Percentiles rank a stretch among this genome's conserved stretches.
phyloP scores from a whole-genome alignment of 1,140 invertebrate species.

The Harlomillsia oculata region DNA sequence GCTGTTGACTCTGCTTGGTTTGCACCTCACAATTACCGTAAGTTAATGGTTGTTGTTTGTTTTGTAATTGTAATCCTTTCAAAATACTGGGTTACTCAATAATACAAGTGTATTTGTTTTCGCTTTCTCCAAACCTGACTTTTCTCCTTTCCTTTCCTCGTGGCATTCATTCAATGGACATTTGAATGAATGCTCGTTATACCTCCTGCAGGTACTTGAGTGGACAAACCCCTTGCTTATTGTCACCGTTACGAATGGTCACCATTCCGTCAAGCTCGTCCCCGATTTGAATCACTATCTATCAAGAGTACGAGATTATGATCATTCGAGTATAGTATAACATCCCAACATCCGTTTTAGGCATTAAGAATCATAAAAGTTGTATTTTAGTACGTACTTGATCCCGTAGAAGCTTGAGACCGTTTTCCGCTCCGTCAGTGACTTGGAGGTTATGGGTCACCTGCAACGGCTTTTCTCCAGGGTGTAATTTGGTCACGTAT shows the following conservation, averaged over 20 bases:
- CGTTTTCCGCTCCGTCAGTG: constrained; percentile 49
- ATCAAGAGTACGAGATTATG: constrained; percentile 17
- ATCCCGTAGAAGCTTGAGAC: constrained; percentile 54
- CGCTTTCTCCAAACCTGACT: too few species aligned
- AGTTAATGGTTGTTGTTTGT: too few species aligned
- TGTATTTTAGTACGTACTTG: constrained; percentile 46
- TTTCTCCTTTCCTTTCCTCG: too few species aligned
- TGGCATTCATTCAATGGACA: too few species aligned
- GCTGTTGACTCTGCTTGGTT: too few species aligned
- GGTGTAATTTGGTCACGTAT: constrained; percentile 79
- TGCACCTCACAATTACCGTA: too few species aligned
- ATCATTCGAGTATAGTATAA: constrained; percentile 1
- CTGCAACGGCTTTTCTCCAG: constrained; percentile 79
- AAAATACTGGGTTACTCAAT: too few species aligned
- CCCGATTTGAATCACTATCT: constrained; percentile 62
- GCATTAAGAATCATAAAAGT: not conserved
- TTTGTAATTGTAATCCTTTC: not conserved
- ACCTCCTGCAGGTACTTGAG: constrained; percentile 46
- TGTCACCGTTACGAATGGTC: constrained; percentile 78
- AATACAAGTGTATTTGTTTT: too few species aligned
- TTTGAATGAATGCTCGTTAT: constrained; percentile 36
- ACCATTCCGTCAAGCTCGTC: constrained; percentile 86
- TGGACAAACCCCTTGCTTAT: constrained; percentile 58
- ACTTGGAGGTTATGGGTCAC: constrained; percentile 61
- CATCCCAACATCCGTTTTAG: too few species aligned